Evolutionary conservation across 2,888 invertebrate species (phyloP), one percentile per base, ranked within the genome.

Genomic region (Aelia acuminata): DNA sequence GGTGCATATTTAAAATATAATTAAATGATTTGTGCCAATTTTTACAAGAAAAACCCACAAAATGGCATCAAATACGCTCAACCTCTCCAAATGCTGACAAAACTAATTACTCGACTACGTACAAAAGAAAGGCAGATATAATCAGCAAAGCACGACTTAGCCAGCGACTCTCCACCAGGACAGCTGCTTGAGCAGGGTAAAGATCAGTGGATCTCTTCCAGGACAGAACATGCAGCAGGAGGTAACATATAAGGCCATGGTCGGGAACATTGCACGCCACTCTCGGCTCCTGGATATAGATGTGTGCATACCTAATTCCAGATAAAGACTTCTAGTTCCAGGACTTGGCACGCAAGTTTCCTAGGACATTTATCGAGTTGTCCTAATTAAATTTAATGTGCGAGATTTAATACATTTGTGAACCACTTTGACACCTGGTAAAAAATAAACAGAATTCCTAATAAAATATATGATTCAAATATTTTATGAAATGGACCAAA

Each of bases 231-330:
- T 35, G 63, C 63, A 4, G 18, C 35, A 20, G 35, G 35, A 20
- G 35, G 31, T 35, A 35, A 70, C 63, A 31, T 35, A 70, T 35
- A 35, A 70, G 57, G 63, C 63, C 20, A 70, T 7, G 15, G 57
- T 3, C 31, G 18, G 20, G 35, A 35, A 70, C 31, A 35, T 70
- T 70, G 63, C 63, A 70, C 63, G 63, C 63, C 4, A 70, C 5
- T 18, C 57, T 35, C 35, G 20, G 63, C 63, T 70, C 35, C 63
- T 35, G 63, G 63, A 35, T 35, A 35, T 7, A 70, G 63, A 70
- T 70, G 63, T 70, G 18, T 70, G 31, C 63, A 35, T 70, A 70
- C 63, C 13, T 70, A 70, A 70, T 70, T 18, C 35, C 63, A 35
- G 63, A 70, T 70, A 70, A 35, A 35, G 18, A 18, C 35, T 13